phyloP scores from a whole-genome alignment of 2,797 vertebrate species.

The Eremophila alpestris region DNA sequence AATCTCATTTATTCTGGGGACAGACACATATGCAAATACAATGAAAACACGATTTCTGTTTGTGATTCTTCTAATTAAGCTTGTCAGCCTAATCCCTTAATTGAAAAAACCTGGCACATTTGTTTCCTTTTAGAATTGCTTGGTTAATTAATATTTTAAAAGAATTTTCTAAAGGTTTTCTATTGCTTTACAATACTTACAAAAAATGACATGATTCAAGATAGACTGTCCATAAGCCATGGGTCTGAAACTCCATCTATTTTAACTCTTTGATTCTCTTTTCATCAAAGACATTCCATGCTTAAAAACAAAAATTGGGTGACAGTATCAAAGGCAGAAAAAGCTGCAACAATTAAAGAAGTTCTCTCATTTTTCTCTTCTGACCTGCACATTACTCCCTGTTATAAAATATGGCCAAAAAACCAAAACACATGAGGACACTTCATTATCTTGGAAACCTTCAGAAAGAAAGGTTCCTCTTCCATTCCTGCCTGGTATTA shows the following conservation, averaged over 20 bases:
- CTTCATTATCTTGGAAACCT: slow-evolving; percentile 59
- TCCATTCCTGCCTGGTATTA: neutral
- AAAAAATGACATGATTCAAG: neutral
- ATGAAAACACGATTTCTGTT: neutral
- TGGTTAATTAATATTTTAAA: neutral
- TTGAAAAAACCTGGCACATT: neutral
- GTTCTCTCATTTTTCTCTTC: neutral
- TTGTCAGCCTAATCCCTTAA: neutral
- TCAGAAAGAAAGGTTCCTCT: slow-evolving; percentile 49
- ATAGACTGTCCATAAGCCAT: neutral
- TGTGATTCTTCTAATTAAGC: neutral
- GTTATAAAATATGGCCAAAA: neutral
- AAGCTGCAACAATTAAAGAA: slow-evolving; percentile 11
- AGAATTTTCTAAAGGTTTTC: neutral
- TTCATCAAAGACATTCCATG: neutral
- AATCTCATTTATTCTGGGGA: neutral
- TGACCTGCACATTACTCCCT: slow-evolving; percentile 30
- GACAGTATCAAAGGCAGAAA: neutral
- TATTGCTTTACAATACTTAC: neutral
- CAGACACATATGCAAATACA: neutral
- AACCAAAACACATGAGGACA: slow-evolving; percentile 1
- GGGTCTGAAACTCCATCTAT: neutral
- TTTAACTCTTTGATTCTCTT: neutral
- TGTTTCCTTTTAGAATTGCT: neutral
- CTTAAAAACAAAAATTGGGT: neutral